Conservation (phyloP, 2,113 vertebrate species). For the Eonycteris spelaea region DNA sequence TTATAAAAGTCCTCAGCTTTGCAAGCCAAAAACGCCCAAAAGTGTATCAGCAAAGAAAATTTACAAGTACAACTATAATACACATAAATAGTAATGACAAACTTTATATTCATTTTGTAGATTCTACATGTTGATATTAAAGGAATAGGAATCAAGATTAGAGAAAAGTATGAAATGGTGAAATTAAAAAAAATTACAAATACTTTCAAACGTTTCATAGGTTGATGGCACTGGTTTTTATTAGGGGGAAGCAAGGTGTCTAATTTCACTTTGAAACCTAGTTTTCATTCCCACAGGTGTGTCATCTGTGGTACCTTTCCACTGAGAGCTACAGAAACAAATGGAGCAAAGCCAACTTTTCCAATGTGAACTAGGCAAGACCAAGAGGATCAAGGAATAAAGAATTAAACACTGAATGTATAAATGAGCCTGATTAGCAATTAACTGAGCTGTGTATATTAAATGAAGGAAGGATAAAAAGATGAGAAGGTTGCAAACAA, state of each 20-base stretch:
- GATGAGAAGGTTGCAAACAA: neutral
- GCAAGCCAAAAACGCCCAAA: neutral
- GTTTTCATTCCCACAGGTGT: neutral
- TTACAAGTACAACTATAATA: neutral
- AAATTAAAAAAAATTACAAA: neutral
- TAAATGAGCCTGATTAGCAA: neutral
- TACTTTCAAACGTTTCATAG: neutral
- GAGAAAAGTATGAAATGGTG: neutral
- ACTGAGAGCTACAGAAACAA: neutral
- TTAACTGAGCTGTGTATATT: neutral
- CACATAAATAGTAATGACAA: neutral
- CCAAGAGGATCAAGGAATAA: neutral
- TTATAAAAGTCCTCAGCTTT: neutral
- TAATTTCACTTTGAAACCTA: neutral
- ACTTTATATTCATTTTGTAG: neutral
- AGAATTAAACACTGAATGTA: neutral
- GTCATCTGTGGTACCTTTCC: neutral
- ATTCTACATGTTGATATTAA: neutral
- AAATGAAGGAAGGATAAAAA: neutral
- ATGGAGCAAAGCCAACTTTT: neutral
- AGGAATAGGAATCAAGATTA: neutral
- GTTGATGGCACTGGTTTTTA: neutral
- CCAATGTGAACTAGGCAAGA: neutral
- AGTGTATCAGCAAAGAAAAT: neutral
- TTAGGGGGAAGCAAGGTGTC: neutral